phyloP scores from a whole-genome alignment of 1,140 invertebrate genomes.

The Riptortus pedestris region DNA sequence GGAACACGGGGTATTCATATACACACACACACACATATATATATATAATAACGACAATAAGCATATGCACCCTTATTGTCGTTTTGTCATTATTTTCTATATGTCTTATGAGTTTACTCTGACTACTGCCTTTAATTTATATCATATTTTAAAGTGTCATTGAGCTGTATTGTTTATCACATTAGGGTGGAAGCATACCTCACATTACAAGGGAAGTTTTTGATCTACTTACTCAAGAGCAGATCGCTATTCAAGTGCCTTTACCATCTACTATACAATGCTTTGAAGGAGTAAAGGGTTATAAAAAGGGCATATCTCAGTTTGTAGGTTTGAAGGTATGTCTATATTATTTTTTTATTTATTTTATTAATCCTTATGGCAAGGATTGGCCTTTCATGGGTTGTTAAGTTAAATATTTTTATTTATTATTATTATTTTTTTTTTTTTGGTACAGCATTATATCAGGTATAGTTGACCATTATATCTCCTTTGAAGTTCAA shows the following conservation, averaged over 20 bases:
- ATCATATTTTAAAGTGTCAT: not conserved
- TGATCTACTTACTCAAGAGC: slow-evolving; percentile 42
- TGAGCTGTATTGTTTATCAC: not conserved
- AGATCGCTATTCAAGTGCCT: slow-evolving; percentile 46
- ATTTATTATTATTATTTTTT: slow-evolving; percentile 20
- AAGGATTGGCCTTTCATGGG: not conserved
- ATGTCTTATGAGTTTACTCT: not conserved
- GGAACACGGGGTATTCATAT: no score
- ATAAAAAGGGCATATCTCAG: slow-evolving; percentile 41
- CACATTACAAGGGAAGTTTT: slow-evolving; percentile 54
- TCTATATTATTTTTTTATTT: not conserved
- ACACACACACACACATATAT: no score
- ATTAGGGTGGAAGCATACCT: slow-evolving; percentile 50
- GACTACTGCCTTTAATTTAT: not conserved
- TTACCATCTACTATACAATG: slow-evolving; percentile 45
- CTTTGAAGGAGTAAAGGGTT: slow-evolving; percentile 42
- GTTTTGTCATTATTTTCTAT: not conserved
- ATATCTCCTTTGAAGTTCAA: no score
- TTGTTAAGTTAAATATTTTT: slow-evolving; percentile 17
- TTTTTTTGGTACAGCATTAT: slow-evolving; percentile 33
- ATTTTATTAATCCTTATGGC: slow-evolving; percentile 15
- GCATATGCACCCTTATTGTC: not conserved
- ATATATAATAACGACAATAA: no score
- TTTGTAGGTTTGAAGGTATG: slow-evolving; percentile 47
- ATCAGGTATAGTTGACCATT: no score